A percentile compares a stretch with the other conserved stretches of the same genome.
Conservation (phyloP, 1,140 invertebrate species). For the Sarcophaga peregrina region DNA sequence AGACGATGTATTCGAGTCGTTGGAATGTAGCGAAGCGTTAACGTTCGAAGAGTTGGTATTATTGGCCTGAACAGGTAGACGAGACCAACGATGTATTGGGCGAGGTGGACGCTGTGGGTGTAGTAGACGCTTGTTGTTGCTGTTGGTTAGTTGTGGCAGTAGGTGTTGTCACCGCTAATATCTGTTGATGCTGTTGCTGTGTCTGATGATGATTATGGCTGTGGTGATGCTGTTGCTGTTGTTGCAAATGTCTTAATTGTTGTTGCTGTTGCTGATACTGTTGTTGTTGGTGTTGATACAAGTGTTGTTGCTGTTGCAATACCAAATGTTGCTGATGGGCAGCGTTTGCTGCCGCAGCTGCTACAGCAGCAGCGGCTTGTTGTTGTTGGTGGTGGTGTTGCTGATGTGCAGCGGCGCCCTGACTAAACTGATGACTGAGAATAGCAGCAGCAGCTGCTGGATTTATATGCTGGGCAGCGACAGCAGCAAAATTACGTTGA, state of each 20-base stretch:
- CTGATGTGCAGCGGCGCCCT: constrained; percentile 48
- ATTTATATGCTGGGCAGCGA: constrained; percentile 51
- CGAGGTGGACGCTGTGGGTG: constrained; percentile 11
- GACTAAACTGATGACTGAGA: constrained; percentile 55
- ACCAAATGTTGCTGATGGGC: constrained; percentile 52
- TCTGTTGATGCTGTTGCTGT: constrained; percentile 41
- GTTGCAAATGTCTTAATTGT: constrained; percentile 48
- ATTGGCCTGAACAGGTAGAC: constrained; percentile 1
- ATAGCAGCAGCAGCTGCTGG: constrained; percentile 53
- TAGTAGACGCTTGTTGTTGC: constrained; percentile 13
- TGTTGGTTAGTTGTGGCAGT: constrained; percentile 40
- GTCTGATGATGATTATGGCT: constrained; percentile 49
- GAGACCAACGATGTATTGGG: constrained; percentile 39
- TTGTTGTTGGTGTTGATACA: constrained; percentile 47
- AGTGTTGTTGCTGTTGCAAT: constrained; percentile 50
- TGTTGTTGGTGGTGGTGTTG: constrained; percentile 43
- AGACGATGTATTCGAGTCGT: constrained; percentile 58
- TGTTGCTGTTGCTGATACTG: constrained; percentile 51
- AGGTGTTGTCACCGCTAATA: constrained; percentile 42
- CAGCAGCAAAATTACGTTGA: constrained; percentile 53
- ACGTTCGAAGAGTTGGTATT: not conserved
- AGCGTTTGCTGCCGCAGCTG: constrained; percentile 53
- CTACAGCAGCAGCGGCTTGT: constrained; percentile 52
- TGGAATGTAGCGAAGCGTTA: constrained; percentile 49
- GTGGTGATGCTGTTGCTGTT: constrained; percentile 47